Evolutionary conservation across 2,113 vertebrate species (phyloP), one percentile per base, ranked within the genome.

Genomic region (Equus przewalskii): DNA sequence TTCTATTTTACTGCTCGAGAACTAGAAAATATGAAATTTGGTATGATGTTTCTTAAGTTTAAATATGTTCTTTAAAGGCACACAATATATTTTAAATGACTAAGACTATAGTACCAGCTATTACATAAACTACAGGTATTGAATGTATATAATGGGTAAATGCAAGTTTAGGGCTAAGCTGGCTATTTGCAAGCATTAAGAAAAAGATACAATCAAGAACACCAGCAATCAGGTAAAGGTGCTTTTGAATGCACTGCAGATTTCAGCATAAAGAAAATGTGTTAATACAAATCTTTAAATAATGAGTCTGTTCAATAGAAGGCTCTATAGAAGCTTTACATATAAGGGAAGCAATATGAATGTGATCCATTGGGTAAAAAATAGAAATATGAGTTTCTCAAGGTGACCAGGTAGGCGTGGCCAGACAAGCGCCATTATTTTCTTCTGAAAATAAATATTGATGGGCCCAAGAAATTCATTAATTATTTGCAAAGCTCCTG

Each of bases 11-110:
- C 36, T 26, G 1, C 18, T 49, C 28, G 69, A 24, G 28, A 1
- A 92, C 64, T 80, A 89, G 91, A 88, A 78, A 89, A 88, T 3
- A 49, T 14, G 1, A 87, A 95, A 30, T 67, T 28, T 80, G 44
- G 11, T 72, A 18, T 96, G 36, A 18, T 96, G 36, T 49, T 93
- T 36, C 54, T 44, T 49, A 69, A 33, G 62, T 85, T 96, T 89
- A 60, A 96, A 93, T 91, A 58, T 93, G 60, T 91, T 96, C 33
- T 73, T 82, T 89, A 58, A 46, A 91, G 64, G 15, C 15, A 88
- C 44, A 78, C 3, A 84, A 13, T 83, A 64, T 36, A 15, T 73
- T 70, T 69, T 89, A 51, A 96, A 76, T 81, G 41, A 94, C 14
- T 90, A 82, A 95, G 41, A 36, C 21, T 46, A 13, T 12, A 67